Evolutionary conservation across 1,140 invertebrate species (phyloP), one percentile per base, ranked within the genome.

Genomic region (Megathymus violae): DNA sequence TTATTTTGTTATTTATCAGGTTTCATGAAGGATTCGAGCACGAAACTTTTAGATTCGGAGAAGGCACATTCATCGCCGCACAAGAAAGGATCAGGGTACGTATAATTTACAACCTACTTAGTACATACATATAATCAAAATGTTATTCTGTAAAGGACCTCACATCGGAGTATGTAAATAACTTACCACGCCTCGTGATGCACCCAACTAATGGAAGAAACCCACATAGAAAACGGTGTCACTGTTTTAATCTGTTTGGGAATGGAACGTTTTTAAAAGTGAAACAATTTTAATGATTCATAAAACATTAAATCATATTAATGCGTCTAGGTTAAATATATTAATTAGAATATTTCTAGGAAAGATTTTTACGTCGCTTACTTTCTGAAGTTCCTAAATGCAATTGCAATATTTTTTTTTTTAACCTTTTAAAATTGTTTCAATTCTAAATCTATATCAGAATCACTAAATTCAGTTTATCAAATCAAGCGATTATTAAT

Each of bases 1-100:
- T n/a, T 22, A 5, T 38, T 17, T 44, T 47, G 25, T 4, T 54
- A 36, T 17, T 6, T 51, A 85, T 16, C 71, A 90, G 88, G 83
- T 65, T 84, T 84, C 66, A 85, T 85, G 80, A 90, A 90, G 67
- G 86, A 88, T 80, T 86, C 88, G 25, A 88, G 78, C 71, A 74
- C 81, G 41, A 89, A 91, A 69, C 69, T 90, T 63, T 69, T 90
- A 72, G 86, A 89, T 58, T 86, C 88, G 1, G 88, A 90, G 64
- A 89, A 88, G 62, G 69, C 82, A 56, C 86, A 90, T 19, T 78
- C 85, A 3, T 86, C 88, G 31, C 85, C 85, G 41, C 86, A 90
- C 71, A 90, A 90, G 69, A 90, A 90, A 67, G 74, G 80, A 64
- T 90, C 88, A 17, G 88, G 88, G 88, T 90, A 77, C 70, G 79